These are phyloP conservation scores for Pseudachorutes palmiensis DNA, from an alignment of 1,140 invertebrate genomes.

Conservation along the genomic window DNA sequence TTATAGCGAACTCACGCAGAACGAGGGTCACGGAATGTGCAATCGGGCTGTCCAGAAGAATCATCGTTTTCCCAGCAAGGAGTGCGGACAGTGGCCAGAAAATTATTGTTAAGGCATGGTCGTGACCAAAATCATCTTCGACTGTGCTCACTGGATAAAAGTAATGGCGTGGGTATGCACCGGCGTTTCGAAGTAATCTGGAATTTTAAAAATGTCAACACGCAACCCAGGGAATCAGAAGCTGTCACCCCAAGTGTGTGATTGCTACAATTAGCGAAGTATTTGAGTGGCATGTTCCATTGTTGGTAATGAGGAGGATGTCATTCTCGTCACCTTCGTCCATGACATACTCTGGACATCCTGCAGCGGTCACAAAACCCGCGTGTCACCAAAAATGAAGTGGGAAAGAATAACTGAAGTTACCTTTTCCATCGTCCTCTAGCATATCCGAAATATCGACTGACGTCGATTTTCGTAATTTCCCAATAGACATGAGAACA, in stretches of 20 bases:
- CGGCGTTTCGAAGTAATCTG: neutral
- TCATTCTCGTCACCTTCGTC: neutral
- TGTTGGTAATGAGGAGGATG: neutral
- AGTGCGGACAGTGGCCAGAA: neutral
- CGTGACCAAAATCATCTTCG: neutral
- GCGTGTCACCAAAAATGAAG: neutral
- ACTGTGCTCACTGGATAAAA: neutral
- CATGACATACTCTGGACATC: neutral
- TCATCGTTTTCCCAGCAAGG: constrained; percentile 3
- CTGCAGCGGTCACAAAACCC: too few relatives aligned
- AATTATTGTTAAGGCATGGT: neutral
- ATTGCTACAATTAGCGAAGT: neutral
- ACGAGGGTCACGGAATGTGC: neutral
- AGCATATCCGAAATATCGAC: neutral
- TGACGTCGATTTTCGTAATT: neutral
- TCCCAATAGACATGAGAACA: neutral
- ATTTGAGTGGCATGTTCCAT: neutral
- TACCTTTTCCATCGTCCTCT: constrained; percentile 10
- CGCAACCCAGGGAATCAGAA: too few relatives aligned
- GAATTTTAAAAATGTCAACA: too few relatives aligned
- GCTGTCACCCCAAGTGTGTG: neutral
- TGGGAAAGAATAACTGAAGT: neutral
- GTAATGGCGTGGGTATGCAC: neutral
- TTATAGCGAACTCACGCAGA: neutral
- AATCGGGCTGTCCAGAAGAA: constrained; percentile 1